Percentiles rank a stretch among this genome's conserved stretches.
These are phyloP conservation scores for Epizoanthus scotinus DNA, from an alignment of 92 coral and sea anemone genomes.

Conservation along the genomic window DNA sequence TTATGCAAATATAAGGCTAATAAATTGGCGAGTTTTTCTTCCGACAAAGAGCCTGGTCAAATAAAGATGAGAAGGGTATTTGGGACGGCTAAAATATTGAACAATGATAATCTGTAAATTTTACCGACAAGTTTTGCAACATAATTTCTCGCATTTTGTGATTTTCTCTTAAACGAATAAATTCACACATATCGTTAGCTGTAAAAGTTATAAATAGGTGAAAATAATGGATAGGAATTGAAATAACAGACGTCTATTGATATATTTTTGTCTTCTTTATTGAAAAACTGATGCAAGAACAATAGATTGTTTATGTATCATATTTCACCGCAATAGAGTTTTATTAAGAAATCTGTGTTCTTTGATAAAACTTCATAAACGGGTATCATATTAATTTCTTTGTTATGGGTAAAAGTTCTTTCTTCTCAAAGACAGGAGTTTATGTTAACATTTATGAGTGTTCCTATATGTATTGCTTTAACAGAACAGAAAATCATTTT, in stretches of 20 bases:
- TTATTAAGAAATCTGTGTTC: slow-evolving; percentile 9
- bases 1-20: background rate
- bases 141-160: background rate
- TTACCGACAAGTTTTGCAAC: slow-evolving; percentile 20
- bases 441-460: background rate
- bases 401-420: background rate
- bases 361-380: slow-evolving; percentile 12
- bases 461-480: background rate
- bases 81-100: background rate
- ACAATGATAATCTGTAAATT: background rate
- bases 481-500: slow-evolving; percentile 5
- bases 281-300: background rate
- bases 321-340: background rate
- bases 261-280: background rate
- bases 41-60: slow-evolving; percentile 28
- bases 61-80: background rate
- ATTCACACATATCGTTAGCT: background rate
- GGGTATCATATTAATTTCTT: background rate
- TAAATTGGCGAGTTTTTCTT: background rate
- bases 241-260: background rate
- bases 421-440: slow-evolving; percentile 2
- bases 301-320: slow-evolving; percentile 8
- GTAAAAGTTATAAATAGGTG: background rate
- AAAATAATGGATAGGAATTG: background rate
- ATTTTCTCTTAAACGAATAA: background rate